Evolutionary conservation across 2,113 vertebrate species (phyloP).

Genomic region (Microtus ochrogaster): DNA sequence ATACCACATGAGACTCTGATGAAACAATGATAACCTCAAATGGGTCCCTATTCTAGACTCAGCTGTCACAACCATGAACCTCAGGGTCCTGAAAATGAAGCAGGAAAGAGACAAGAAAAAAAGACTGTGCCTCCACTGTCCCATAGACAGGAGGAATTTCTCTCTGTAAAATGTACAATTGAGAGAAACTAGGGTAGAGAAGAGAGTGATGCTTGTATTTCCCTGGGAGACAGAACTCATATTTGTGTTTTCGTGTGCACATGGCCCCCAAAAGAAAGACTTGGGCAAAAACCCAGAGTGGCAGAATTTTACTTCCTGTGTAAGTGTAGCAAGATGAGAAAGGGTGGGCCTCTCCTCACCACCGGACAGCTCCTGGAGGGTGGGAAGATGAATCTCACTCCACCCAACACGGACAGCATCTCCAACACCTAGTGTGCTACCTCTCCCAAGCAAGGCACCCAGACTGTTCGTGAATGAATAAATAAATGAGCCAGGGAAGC

Average conservation of each 20-base stretch:
- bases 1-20: slow-evolving; percentile 34
- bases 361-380: neutral
- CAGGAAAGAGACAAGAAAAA: slow-evolving; percentile 9
- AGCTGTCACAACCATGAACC: slow-evolving; percentile 72
- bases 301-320: slow-evolving; percentile 3
- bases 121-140: neutral
- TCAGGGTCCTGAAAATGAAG: neutral
- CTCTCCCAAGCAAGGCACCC: neutral
- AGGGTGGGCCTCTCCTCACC: neutral
- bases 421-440: neutral
- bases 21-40: slow-evolving; percentile 29
- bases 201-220: slow-evolving; percentile 6
- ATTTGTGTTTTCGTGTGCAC: neutral
- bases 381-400: neutral
- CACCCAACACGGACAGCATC: neutral
- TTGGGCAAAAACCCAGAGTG: neutral
- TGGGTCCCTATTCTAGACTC: neutral
- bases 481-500: neutral
- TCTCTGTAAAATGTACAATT: slow-evolving; percentile 47
- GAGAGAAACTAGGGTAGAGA: slow-evolving; percentile 6
- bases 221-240: slow-evolving; percentile 1
- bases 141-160: slow-evolving; percentile 18
- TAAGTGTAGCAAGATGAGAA: slow-evolving; percentile 14
- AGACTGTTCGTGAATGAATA: neutral
- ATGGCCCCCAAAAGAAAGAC: neutral